Evolutionary conservation across 1,140 invertebrate genomes (phyloP), one percentile per base, ranked within the genome.

Genomic region (Drosophila kurseongensis): DNA sequence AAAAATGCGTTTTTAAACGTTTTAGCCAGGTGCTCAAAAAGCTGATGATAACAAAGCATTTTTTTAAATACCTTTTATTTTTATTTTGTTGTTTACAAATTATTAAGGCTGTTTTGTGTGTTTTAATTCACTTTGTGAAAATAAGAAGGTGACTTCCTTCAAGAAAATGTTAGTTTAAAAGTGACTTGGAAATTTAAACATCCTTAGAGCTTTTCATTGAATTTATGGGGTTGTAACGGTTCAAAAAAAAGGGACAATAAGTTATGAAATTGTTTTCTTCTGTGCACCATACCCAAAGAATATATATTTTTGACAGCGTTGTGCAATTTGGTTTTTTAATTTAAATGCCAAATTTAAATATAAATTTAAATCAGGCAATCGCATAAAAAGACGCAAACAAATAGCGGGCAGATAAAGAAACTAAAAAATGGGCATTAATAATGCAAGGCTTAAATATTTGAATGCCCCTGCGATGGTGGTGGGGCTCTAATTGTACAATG

Each of bases 311-410:
- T 61, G 65, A 23, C 29, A 35, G 29, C 54, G 58, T 56, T 84
- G 74, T 74, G 84, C 75, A 82, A 68, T 86, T 86, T 75, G 75
- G 65, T 69, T 88, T 86, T 86, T 89, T 77, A 78, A 85, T 85
- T 85, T 85, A 80, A 84, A 84, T 66, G 72, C 62, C 63, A 51
- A 75, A 86, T 86, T 85, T 86, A 67, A 88, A 86, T 88, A 77
- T 73, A 71, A 79, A 78, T 82, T 82, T 89, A 74, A 88, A 89
- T 89, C 48, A 59, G 42, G 44, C 72, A 65, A 71, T 42, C 32
- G 44, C 51, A 35, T 36, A 71, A 56, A 68, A 71, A 47, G 63
- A 41, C 10, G 50, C 42, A 23, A 57, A 48, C 63, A 41, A 68
- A 69, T 47, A 56, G 63, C 50, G 47, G 9, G 18, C 63, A 71